Evolutionary conservation across 2,888 invertebrate genomes (phyloP).

Genomic region (Euzetes globulus): DNA sequence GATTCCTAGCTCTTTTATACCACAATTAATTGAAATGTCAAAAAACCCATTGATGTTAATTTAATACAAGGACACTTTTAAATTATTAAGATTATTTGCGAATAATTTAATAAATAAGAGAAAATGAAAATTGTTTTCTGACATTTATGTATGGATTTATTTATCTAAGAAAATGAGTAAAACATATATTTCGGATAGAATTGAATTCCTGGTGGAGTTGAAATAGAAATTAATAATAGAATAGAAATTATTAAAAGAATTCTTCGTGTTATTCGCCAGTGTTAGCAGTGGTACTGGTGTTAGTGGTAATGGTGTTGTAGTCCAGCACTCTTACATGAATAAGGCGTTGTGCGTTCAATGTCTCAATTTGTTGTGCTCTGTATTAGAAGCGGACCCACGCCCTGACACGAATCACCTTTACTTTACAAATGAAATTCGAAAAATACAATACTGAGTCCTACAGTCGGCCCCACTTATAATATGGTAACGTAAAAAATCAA

Average conservation of each 20-base stretch:
- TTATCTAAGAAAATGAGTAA: not conserved
- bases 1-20: not conserved
- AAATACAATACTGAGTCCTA: not conserved
- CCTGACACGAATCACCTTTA: conserved; percentile 26
- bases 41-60: not conserved
- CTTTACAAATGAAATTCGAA: not conserved
- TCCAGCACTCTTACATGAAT: conserved; percentile 13
- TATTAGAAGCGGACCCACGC: not conserved
- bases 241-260: not conserved
- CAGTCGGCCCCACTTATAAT: no score
- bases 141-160: not conserved
- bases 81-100: not conserved
- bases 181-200: not conserved
- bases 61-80: not conserved
- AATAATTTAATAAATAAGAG: not conserved
- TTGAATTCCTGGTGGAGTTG: not conserved
- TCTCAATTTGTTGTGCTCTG: conserved; percentile 23
- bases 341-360: conserved; percentile 24
- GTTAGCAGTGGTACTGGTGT: not conserved
- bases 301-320: not conserved
- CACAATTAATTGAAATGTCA: conserved; percentile 1
- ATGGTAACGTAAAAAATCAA: no score
- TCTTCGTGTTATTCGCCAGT: not conserved
- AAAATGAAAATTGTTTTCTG: not conserved
- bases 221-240: not conserved